These are phyloP conservation scores for Platichthys stellatus DNA, from an alignment of 2,113 vertebrate species.

Conservation along the genomic window DNA sequence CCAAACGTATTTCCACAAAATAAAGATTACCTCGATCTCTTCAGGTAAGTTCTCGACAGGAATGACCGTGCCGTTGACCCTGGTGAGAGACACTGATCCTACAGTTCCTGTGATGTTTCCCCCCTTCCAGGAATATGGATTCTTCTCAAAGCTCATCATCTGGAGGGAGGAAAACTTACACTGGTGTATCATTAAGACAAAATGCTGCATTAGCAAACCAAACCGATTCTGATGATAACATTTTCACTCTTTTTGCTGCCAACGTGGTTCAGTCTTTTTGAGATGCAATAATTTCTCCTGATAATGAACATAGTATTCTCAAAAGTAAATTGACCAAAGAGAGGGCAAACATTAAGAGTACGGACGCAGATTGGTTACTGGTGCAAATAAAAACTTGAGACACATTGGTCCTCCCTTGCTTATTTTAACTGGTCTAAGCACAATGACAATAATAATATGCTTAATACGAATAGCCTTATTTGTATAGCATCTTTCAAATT, in stretches of 20 bases:
- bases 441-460: too few species aligned
- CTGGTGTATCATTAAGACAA: background rate
- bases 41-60: constrained; percentile 85
- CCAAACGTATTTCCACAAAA: background rate
- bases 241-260: background rate
- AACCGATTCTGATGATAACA: background rate
- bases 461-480: too few species aligned
- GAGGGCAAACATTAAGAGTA: too few species aligned
- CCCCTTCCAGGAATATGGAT: constrained; percentile 85
- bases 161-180: constrained; percentile 54
- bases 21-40: constrained; percentile 87
- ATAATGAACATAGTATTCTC: too few species aligned
- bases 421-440: too few species aligned
- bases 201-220: background rate
- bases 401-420: too few species aligned
- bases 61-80: constrained; percentile 82
- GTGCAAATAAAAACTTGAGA: too few species aligned
- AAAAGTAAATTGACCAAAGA: too few species aligned
- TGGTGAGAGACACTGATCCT: constrained; percentile 87
- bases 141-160: constrained; percentile 92
- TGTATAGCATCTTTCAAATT: too few species aligned
- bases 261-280: background rate
- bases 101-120: constrained; percentile 86
- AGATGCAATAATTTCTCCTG: background rate
- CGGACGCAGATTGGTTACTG: too few species aligned